Evolutionary conservation across 2,113 vertebrate species (phyloP).

Genomic region (Mobula birostris): DNA sequence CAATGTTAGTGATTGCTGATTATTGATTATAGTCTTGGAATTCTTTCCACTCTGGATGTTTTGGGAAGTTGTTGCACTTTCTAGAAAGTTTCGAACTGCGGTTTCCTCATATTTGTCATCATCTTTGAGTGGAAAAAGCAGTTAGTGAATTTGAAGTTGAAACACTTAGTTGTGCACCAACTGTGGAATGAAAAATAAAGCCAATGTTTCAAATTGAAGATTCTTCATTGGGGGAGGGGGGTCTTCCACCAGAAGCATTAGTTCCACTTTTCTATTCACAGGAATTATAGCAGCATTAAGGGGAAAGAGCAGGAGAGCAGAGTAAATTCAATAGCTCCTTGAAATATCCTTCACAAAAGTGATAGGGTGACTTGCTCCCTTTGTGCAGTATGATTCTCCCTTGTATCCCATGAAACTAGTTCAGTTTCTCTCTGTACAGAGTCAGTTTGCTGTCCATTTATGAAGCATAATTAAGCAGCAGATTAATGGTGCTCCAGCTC

Average conservation of each 20-base stretch:
- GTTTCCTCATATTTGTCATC: neutral
- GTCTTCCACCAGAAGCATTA: no score
- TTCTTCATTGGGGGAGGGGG: no score
- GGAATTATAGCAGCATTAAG: neutral
- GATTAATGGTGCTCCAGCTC: slow-evolving; percentile 31
- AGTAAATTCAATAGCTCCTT: neutral
- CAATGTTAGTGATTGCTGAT: neutral
- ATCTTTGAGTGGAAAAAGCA: neutral
- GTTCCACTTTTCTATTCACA: neutral
- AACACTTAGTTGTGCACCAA: no score
- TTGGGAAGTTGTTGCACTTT: neutral
- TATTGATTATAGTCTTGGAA: neutral
- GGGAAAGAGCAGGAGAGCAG: neutral
- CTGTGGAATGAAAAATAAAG: no score
- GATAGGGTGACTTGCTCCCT: neutral
- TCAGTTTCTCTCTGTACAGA: neutral
- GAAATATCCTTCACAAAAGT: neutral
- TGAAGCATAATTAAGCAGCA: neutral
- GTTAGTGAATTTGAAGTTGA: neutral
- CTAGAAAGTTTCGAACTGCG: neutral
- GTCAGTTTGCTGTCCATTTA: neutral
- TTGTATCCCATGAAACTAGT: neutral
- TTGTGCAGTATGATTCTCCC: neutral
- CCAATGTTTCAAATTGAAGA: no score
- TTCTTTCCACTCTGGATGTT: neutral